Conservation (phyloP, 2,113 vertebrate species). For the Myxocyprinus asiaticus region DNA sequence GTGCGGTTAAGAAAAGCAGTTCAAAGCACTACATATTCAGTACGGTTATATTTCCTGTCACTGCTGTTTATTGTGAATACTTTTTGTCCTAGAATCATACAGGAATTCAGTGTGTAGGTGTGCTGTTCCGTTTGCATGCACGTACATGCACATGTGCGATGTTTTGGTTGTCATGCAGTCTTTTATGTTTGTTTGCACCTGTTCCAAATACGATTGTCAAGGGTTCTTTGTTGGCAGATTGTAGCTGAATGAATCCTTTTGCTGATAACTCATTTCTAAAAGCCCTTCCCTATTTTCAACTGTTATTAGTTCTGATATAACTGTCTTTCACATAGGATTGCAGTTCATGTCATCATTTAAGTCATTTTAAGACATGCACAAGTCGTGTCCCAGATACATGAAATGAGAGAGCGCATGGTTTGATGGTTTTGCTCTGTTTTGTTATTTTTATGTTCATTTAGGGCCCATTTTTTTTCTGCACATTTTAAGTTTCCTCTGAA, state of each 20-base stretch:
- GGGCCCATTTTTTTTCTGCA: too few relatives aligned
- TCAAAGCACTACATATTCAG: neutral
- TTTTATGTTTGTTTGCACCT: constrained; percentile 31
- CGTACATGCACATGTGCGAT: neutral
- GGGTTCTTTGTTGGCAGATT: constrained; percentile 26
- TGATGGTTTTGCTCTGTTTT: too few relatives aligned
- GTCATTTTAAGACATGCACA: too few relatives aligned
- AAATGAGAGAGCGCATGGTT: neutral
- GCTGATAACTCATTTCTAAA: neutral
- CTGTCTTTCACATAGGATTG: neutral
- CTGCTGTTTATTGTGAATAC: neutral
- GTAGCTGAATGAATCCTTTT: constrained; percentile 11
- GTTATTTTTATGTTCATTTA: too few relatives aligned
- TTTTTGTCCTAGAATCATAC: constrained; percentile 1
- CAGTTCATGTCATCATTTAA: neutral
- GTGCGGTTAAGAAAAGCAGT: neutral
- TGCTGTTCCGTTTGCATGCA: neutral
- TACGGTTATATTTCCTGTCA: neutral
- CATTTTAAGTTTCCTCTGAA: too few relatives aligned
- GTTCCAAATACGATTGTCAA: constrained; percentile 8
- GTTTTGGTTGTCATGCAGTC: constrained; percentile 21
- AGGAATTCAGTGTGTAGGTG: neutral
- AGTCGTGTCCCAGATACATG: neutral
- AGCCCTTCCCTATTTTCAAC: constrained; percentile 20
- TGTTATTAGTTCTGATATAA: neutral